Conservation (phyloP, 2,113 vertebrate species). For the Columba janthina region DNA sequence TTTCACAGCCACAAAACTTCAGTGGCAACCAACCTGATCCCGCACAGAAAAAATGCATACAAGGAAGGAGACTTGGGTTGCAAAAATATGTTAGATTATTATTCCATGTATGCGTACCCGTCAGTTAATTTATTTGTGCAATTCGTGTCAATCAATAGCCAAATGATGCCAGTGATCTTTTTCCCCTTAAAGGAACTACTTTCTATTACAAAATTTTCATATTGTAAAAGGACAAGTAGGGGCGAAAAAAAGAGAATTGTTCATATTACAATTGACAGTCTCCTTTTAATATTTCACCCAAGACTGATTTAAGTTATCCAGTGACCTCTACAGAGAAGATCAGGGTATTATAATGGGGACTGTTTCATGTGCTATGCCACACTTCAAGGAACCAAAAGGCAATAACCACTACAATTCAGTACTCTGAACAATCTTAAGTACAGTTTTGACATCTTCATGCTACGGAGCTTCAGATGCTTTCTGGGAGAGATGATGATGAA, state of each 20-base stretch:
- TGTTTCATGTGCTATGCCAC: constrained; percentile 24
- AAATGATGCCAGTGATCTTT: constrained; percentile 53
- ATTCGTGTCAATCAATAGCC: not conserved
- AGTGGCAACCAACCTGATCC: constrained; percentile 74
- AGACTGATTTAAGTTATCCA: constrained; percentile 62
- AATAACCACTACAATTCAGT: constrained; percentile 35
- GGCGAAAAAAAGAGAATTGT: not conserved
- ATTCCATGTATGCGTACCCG: constrained; percentile 65
- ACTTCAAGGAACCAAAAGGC: constrained; percentile 45
- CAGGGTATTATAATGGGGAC: constrained; percentile 30
- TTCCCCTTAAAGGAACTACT: constrained; percentile 34
- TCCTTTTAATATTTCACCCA: constrained; percentile 69
- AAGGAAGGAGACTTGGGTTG: constrained; percentile 66
- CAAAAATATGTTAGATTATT: constrained; percentile 74
- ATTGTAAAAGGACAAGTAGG: constrained; percentile 50
- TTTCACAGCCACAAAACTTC: constrained; percentile 81
- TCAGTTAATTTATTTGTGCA: constrained; percentile 59
- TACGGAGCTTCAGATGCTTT: constrained; percentile 58
- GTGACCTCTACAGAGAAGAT: constrained; percentile 48
- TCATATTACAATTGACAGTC: constrained; percentile 57
- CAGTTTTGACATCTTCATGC: constrained; percentile 62
- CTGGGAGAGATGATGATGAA: constrained; percentile 56
- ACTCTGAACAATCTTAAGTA: constrained; percentile 52
- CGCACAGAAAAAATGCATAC: constrained; percentile 61
- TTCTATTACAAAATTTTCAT: constrained; percentile 56